These are phyloP conservation scores for Salvelinus fontinalis DNA, from an alignment of 2,113 vertebrate species.

Conservation along the genomic window DNA sequence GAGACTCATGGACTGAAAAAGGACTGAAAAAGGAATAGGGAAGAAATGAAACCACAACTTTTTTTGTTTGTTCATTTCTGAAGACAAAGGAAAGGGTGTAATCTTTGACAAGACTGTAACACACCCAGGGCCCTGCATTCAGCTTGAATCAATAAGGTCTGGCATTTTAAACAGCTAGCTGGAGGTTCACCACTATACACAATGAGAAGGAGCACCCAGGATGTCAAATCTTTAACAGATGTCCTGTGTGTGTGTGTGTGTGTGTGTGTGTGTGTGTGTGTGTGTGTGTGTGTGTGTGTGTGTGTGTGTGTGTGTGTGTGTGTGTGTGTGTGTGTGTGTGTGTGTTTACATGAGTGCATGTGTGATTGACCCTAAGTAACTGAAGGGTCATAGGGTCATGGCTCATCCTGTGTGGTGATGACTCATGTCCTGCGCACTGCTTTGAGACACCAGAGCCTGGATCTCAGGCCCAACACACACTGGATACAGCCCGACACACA, in stretches of 20 bases:
- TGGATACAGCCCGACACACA: too few relatives aligned
- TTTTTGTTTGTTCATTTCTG: too few relatives aligned
- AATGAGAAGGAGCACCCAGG: not conserved
- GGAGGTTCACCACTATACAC: not conserved
- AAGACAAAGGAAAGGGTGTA: too few relatives aligned
- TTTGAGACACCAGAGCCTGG: not conserved
- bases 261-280: not conserved
- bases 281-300: not conserved
- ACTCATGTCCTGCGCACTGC: slow-evolving; percentile 21
- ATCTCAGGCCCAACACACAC: not conserved
- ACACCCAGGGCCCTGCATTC: not conserved
- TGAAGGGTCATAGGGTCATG: not conserved
- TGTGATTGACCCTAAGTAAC: slow-evolving; percentile 2
- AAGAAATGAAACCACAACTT: not conserved
- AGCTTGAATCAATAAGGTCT: not conserved
- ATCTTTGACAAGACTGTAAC: too few relatives aligned
- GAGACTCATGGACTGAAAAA: too few relatives aligned
- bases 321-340: not conserved
- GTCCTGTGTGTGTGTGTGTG: slow-evolving; percentile 1
- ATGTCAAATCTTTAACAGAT: slow-evolving; percentile 35
- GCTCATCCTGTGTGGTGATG: not conserved
- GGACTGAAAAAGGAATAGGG: too few relatives aligned
- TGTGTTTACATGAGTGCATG: not conserved
- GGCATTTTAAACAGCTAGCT: not conserved
- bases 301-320: not conserved